Conservation (phyloP, 2,888 invertebrate species). For the Microlaimidae sp. region DNA sequence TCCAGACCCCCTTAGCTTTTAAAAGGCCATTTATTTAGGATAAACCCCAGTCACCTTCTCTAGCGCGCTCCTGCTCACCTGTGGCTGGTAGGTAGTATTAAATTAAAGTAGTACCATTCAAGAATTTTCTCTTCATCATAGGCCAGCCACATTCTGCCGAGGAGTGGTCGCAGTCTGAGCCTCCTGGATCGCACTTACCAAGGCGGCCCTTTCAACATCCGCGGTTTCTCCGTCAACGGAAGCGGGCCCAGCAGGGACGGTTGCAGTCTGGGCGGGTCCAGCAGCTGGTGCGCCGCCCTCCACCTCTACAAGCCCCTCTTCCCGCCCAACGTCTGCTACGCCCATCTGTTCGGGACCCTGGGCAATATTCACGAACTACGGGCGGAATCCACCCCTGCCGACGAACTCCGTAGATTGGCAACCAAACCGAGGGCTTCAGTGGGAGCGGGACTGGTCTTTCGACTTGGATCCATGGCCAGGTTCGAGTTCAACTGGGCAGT, state of each 20-base stretch:
- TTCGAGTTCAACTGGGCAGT: slow-evolving; percentile 85
- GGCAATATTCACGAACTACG: slow-evolving; percentile 54
- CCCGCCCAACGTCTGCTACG: slow-evolving; percentile 52
- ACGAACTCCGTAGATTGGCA: not conserved
- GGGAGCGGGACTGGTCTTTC: slow-evolving; percentile 66
- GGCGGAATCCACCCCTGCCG: not conserved
- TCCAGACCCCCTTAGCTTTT: no score
- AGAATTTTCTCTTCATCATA: no score
- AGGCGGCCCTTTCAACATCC: slow-evolving; percentile 68
- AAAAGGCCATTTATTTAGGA: no score
- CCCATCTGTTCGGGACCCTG: slow-evolving; percentile 71
- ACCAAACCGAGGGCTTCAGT: slow-evolving; percentile 48
- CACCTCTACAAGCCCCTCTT: slow-evolving; percentile 69
- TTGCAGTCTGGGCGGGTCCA: slow-evolving; percentile 42
- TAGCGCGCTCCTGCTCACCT: no score
- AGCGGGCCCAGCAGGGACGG: slow-evolving; percentile 66
- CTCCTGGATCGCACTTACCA: slow-evolving; percentile 51
- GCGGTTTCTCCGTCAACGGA: slow-evolving; percentile 74
- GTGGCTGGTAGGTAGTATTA: no score
- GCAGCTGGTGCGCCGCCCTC: slow-evolving; percentile 66
- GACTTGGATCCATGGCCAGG: slow-evolving; percentile 64
- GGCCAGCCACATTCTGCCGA: slow-evolving; percentile 14
- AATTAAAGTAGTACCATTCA: no score
- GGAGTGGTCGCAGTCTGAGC: slow-evolving; percentile 25
- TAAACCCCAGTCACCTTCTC: no score